Percentiles rank a stretch among this genome's conserved stretches.
Conservation (phyloP, 2,797 vertebrate genomes). For the Denticeps clupeoides region DNA sequence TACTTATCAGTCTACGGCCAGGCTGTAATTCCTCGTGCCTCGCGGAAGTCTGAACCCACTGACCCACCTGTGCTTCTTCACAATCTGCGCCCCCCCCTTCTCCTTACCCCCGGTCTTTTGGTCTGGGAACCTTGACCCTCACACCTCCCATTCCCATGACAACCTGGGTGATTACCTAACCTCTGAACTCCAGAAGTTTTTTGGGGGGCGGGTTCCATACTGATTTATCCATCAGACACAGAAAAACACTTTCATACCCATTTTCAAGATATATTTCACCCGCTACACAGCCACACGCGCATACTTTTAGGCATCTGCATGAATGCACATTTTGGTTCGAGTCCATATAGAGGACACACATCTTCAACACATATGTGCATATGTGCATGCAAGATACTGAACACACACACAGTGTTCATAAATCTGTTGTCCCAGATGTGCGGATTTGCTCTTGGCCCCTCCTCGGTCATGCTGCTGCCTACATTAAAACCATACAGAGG, state of each 20-base stretch:
- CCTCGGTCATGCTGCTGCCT: no score
- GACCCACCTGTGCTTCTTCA: no score
- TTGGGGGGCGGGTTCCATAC: neutral
- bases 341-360: no score
- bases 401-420: neutral
- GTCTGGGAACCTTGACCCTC: constrained; percentile 29
- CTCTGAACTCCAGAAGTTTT: constrained; percentile 27
- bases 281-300: no score
- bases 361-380: no score
- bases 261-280: no score
- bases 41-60: no score
- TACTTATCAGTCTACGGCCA: no score
- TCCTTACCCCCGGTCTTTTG: constrained; percentile 9
- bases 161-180: constrained; percentile 44
- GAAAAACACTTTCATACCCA: neutral
- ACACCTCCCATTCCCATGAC: constrained; percentile 36
- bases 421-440: constrained; percentile 2
- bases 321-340: no score
- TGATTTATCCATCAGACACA: neutral
- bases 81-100: no score
- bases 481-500: constrained; percentile 2
- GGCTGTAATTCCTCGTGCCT: no score
- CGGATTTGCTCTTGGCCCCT: neutral
- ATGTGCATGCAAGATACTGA: neutral
- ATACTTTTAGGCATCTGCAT: no score